Conservation (phyloP, 2,797 vertebrate species). For the Aplochiton taeniatus region DNA sequence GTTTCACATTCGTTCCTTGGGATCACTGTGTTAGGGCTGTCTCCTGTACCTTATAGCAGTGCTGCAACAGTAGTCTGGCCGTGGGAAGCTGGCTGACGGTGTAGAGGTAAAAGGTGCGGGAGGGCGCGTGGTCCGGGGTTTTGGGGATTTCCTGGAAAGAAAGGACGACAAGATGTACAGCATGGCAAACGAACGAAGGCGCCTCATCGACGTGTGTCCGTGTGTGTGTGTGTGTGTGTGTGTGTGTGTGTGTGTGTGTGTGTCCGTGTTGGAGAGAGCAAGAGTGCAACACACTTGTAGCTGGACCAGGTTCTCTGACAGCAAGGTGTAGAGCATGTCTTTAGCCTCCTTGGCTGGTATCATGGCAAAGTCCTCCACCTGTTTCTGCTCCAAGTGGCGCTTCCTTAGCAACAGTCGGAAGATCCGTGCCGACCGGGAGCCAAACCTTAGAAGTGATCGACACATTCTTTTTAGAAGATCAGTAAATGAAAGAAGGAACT, state of each 20-base stretch:
- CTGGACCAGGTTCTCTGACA: conserved; percentile 88
- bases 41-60: conserved; percentile 86
- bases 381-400: conserved; percentile 94
- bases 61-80: conserved; percentile 86
- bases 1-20: background rate
- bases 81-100: conserved; percentile 84
- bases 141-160: conserved; percentile 89
- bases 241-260: background rate
- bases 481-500: background rate
- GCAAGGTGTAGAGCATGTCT: conserved; percentile 94
- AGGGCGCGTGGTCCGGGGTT: conserved; percentile 91
- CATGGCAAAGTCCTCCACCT: conserved; percentile 98
- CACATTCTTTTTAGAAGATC: background rate
- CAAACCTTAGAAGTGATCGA: conserved; percentile 77
- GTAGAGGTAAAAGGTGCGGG: conserved; percentile 94
- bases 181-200: background rate
- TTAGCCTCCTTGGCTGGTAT: conserved; percentile 96
- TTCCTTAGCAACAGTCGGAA: conserved; percentile 87
- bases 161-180: conserved; percentile 7
- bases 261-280: background rate
- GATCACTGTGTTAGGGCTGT: background rate
- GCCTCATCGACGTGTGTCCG: background rate
- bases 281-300: conserved; percentile 78
- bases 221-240: background rate
- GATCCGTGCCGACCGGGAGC: conserved; percentile 89